phyloP scores from a whole-genome alignment of 2,113 vertebrate genomes.

The Sinocyclocheilus anshuiensis region DNA sequence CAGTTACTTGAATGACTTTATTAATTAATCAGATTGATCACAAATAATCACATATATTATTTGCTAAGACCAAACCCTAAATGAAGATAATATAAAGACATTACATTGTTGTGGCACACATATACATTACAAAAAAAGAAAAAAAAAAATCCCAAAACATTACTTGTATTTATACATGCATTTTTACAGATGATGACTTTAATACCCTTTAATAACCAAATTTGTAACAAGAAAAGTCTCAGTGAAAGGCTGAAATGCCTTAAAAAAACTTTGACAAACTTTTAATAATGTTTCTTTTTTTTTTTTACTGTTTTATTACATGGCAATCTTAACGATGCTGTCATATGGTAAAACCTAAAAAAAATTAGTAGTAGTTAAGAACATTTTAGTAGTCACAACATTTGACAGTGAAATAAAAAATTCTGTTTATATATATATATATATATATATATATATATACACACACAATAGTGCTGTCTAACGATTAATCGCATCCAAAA shows the following conservation, averaged over 20 bases:
- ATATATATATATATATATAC: too few relatives aligned
- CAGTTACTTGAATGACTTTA: background rate
- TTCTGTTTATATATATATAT: background rate
- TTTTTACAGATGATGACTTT: background rate
- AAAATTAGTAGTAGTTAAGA: background rate
- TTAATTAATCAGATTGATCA: background rate
- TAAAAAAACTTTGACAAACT: too few relatives aligned
- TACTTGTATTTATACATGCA: background rate
- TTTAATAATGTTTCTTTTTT: too few relatives aligned
- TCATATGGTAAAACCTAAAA: background rate
- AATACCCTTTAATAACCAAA: background rate
- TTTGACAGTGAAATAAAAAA: background rate
- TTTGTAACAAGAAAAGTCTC: too few relatives aligned
- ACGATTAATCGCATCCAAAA: too few relatives aligned
- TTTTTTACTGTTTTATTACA: background rate
- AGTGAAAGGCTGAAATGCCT: too few relatives aligned
- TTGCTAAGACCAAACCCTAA: background rate
- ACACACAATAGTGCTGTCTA: too few relatives aligned
- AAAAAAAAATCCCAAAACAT: background rate
- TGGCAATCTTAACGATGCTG: background rate
- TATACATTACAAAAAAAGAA: background rate
- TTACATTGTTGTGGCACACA: too few relatives aligned
- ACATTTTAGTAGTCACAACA: background rate
- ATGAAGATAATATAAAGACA: too few relatives aligned
- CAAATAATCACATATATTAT: background rate